Base-by-base conservation (phyloP, 2,113 vertebrate species). In the Chloropsis cyanopogon region DNA sequence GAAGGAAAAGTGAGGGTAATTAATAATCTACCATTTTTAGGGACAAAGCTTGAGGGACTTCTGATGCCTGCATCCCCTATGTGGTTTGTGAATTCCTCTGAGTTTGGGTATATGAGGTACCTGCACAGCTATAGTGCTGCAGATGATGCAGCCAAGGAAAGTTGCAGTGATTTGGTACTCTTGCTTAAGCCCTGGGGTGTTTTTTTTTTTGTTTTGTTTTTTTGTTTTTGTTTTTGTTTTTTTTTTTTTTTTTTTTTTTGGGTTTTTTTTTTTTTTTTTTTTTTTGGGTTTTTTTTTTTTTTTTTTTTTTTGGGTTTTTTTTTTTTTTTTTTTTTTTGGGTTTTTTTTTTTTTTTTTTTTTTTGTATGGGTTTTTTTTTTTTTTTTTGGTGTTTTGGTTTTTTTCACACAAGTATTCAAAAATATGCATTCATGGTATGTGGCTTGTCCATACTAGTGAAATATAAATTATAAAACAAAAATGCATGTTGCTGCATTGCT, bases 311-410 rank as follows among this genome's bases (percentile, higher is more conserved):
- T 18, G 23, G 35, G 11, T 41, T 41, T 41, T 41, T 41, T 41
- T 41, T 41, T 14, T 41, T 41, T 12, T 41, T 41, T 41, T 10
- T 9, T 41, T 41, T 41, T 37, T 41, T 41, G 10, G 39, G 11
- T 41, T 41, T 41, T 41, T 41, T 41, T 41, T 41, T 14, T 41
- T 41, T 12, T 41, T 41, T 41, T 10, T 9, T 41, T 41, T 41
- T 37, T 41, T 41, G n/a, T n/a, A n/a, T n/a, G n/a, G n/a, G n/a
- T n/a, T 1, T 7, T 1, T 10, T 31, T 46, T 35, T 5, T 11
- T 49, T 35, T 75, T 60, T 57, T 35, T 18, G 23, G 35, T 53
- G 28, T 59, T 49, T 2, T 52, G 49, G 49, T 56, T 53, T n/a
- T 63, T 46, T 2, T 3, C 82, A 31, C 82, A 4, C 11, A 37